Evolutionary conservation across 2,888 invertebrate species (phyloP).

Genomic region (Siphonodentalium dalli): DNA sequence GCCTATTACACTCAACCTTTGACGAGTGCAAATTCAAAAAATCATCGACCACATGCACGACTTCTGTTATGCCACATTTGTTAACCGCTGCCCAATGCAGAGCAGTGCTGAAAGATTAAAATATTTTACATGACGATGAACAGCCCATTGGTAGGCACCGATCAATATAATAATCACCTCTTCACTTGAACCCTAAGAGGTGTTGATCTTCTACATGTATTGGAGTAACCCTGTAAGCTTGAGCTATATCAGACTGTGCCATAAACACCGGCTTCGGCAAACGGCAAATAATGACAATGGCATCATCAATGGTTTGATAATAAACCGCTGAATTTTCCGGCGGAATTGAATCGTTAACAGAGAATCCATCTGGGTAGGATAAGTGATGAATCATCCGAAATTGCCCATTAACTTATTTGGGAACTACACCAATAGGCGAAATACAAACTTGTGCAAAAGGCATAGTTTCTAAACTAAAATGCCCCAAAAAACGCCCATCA

Average conservation of each 20-base stretch:
- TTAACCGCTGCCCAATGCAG: conserved; percentile 17
- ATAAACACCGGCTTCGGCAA: neutral
- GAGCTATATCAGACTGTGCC: conserved; percentile 12
- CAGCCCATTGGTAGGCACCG: conserved; percentile 13
- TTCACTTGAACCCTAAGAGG: conserved; percentile 18
- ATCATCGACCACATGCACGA: conserved; percentile 22
- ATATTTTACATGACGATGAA: conserved; percentile 8
- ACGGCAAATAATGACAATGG: conserved; percentile 1
- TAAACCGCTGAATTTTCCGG: conserved; percentile 4
- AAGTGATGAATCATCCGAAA: conserved; percentile 21
- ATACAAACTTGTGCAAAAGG: conserved; percentile 5
- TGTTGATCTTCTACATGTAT: conserved; percentile 7
- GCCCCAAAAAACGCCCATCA: no score
- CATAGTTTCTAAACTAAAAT: no score
- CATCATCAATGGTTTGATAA: conserved; percentile 14
- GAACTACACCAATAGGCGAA: conserved; percentile 14
- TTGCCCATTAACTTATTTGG: conserved; percentile 1
- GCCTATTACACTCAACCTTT: neutral
- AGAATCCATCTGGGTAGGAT: conserved; percentile 13
- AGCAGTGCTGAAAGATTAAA: conserved; percentile 15
- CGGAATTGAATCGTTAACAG: conserved; percentile 18
- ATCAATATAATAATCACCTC: conserved; percentile 14
- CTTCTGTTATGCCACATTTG: conserved; percentile 1
- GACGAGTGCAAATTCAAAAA: conserved; percentile 15
- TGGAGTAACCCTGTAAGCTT: conserved; percentile 17